phyloP scores from a whole-genome alignment of 2,113 vertebrate species.

The Cisticola juncidis region DNA sequence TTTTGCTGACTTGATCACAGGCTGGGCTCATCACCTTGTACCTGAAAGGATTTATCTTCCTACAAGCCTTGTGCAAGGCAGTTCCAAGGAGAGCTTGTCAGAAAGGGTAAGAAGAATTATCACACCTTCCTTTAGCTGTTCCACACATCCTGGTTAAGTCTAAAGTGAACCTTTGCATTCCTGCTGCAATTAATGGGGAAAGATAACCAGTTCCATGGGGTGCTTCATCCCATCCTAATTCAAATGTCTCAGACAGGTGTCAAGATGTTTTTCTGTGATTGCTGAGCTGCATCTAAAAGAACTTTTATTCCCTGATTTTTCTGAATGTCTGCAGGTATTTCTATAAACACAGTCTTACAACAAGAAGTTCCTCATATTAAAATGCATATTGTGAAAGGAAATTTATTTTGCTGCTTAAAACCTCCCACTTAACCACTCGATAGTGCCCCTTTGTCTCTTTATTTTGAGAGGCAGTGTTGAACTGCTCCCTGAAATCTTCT shows the following conservation, averaged over 20 bases:
- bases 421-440: background rate
- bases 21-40: background rate
- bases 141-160: background rate
- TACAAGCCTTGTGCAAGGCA: background rate
- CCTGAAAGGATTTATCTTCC: background rate
- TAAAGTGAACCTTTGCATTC: background rate
- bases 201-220: background rate
- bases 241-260: background rate
- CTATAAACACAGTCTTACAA: background rate
- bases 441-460: background rate
- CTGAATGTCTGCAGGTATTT: background rate
- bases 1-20: conserved; percentile 18
- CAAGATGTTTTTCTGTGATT: background rate
- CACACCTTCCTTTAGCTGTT: background rate
- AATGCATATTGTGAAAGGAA: background rate
- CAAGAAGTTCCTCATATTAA: background rate
- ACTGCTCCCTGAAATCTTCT: background rate
- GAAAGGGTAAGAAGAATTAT: background rate
- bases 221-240: background rate
- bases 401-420: background rate
- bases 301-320: background rate
- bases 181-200: background rate
- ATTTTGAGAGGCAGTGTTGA: background rate
- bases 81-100: background rate
- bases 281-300: background rate